A percentile compares a stretch with the other conserved stretches of the same genome.
Evolutionary conservation across 2,888 invertebrate species (phyloP).

Genomic region (Halocaridina rubra): DNA sequence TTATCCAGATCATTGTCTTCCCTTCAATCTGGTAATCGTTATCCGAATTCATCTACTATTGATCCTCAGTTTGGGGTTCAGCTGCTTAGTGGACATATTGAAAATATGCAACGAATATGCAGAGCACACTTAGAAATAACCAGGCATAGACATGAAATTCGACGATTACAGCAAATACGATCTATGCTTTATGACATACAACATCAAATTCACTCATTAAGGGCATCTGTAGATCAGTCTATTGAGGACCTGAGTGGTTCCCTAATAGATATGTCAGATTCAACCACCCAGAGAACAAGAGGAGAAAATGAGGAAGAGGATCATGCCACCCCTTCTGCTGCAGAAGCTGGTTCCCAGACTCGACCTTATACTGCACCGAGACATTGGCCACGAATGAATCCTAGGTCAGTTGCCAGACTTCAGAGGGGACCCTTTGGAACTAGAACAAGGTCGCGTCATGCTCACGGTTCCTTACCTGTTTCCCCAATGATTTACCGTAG

Average conservation of each 20-base stretch:
- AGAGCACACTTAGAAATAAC: slow-evolving; percentile 51
- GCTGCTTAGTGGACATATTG: slow-evolving; percentile 68
- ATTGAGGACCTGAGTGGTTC: slow-evolving; percentile 34
- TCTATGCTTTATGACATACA: slow-evolving; percentile 77
- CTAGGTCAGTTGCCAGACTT: slow-evolving; percentile 6
- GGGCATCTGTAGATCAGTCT: slow-evolving; percentile 67
- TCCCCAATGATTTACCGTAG: slow-evolving; percentile 4
- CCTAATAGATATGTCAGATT: neutral
- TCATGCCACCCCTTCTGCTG: neutral
- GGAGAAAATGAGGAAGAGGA: too few species aligned
- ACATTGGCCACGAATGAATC: slow-evolving; percentile 5
- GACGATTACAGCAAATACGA: slow-evolving; percentile 74
- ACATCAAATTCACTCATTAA: slow-evolving; percentile 73
- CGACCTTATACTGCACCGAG: neutral
- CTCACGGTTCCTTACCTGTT: slow-evolving; percentile 17
- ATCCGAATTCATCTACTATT: neutral
- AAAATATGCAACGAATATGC: slow-evolving; percentile 68
- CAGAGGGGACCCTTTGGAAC: slow-evolving; percentile 29
- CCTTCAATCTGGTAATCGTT: neutral
- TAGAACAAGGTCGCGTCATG: slow-evolving; percentile 1
- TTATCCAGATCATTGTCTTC: neutral
- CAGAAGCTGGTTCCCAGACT: neutral
- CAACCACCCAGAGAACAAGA: neutral
- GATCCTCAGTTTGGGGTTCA: slow-evolving; percentile 57
- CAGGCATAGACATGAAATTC: slow-evolving; percentile 64